Evolutionary conservation across 1,140 invertebrate genomes (phyloP).

Genomic region (Nymphalis io): DNA sequence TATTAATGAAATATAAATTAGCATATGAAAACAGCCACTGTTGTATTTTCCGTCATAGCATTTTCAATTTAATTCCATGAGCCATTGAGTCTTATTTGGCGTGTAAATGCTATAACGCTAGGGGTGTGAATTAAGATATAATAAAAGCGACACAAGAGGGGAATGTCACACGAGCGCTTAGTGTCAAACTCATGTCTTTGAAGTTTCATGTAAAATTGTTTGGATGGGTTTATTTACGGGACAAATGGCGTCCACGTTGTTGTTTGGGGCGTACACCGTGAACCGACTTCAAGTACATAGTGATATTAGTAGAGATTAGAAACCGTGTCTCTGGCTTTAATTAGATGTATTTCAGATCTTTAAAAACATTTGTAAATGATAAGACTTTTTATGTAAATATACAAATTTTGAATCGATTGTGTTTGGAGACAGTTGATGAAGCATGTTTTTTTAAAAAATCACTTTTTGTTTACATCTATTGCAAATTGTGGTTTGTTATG

Average conservation of each 20-base stretch:
- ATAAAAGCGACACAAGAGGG: conserved; percentile 66
- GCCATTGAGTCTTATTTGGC: conserved; percentile 31
- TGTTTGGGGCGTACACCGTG: conserved; percentile 34
- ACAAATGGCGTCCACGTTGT: conserved; percentile 38
- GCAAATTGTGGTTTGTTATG: too few relatives aligned
- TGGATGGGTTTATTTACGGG: conserved; percentile 60
- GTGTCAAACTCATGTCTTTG: conserved; percentile 74
- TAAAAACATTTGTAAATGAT: too few relatives aligned
- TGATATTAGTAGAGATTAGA: not conserved
- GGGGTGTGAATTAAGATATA: conserved; percentile 78
- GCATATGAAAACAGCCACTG: conserved; percentile 51
- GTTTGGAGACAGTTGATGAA: too few relatives aligned
- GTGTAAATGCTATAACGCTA: conserved; percentile 35
- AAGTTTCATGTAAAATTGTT: conserved; percentile 63
- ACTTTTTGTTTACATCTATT: too few relatives aligned
- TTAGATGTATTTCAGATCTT: not conserved
- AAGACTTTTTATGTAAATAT: too few relatives aligned
- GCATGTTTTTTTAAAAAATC: too few relatives aligned
- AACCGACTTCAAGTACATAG: conserved; percentile 30
- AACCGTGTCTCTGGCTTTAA: not conserved
- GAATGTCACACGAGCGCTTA: conserved; percentile 70
- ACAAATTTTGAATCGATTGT: too few relatives aligned
- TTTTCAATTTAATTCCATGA: conserved; percentile 35
- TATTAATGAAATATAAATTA: conserved; percentile 43
- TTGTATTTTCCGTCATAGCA: conserved; percentile 1